These are phyloP conservation scores for Drosophila kepulauana DNA, from an alignment of 1,140 invertebrate species.

Conservation along the genomic window DNA sequence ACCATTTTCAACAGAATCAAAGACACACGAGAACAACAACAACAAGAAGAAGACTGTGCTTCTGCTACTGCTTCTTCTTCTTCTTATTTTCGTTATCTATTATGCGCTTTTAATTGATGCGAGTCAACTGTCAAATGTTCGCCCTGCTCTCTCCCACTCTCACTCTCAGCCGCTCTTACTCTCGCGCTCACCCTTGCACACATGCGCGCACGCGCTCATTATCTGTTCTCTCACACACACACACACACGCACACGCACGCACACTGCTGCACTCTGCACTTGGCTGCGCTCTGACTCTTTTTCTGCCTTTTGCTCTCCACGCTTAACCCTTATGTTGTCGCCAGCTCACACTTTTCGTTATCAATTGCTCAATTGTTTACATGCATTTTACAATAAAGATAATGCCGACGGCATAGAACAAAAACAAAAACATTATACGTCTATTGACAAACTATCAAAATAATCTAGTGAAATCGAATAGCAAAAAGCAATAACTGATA, in stretches of 20 bases:
- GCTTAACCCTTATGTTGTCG: slow-evolving; percentile 48
- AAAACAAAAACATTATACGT: background rate
- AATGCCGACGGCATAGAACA: slow-evolving; percentile 9
- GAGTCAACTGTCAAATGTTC: slow-evolving; percentile 47
- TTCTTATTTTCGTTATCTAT: slow-evolving; percentile 29
- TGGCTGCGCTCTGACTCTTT: slow-evolving; percentile 4
- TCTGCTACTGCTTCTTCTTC: no score
- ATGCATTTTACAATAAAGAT: slow-evolving; percentile 34
- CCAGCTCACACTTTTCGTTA: slow-evolving; percentile 12
- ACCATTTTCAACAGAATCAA: slow-evolving; percentile 26
- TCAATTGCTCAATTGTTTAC: slow-evolving; percentile 40
- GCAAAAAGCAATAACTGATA: no score
- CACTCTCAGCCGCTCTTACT: slow-evolving; percentile 9
- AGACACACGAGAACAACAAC: slow-evolving; percentile 17
- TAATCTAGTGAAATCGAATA: background rate
- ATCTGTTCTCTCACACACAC: slow-evolving; percentile 32
- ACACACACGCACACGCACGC: background rate
- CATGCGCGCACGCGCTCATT: slow-evolving; percentile 43
- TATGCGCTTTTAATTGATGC: slow-evolving; percentile 56
- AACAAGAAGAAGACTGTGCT: slow-evolving; percentile 7
- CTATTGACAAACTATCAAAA: slow-evolving; percentile 5
- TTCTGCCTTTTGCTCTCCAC: slow-evolving; percentile 18
- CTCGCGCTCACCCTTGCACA: slow-evolving; percentile 9
- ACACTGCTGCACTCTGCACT: slow-evolving; percentile 57
- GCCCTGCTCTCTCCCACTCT: background rate